Percentiles rank a stretch among this genome's conserved stretches.
Conservation (phyloP, 2,113 vertebrate species). For the Anolis carolinensis region DNA sequence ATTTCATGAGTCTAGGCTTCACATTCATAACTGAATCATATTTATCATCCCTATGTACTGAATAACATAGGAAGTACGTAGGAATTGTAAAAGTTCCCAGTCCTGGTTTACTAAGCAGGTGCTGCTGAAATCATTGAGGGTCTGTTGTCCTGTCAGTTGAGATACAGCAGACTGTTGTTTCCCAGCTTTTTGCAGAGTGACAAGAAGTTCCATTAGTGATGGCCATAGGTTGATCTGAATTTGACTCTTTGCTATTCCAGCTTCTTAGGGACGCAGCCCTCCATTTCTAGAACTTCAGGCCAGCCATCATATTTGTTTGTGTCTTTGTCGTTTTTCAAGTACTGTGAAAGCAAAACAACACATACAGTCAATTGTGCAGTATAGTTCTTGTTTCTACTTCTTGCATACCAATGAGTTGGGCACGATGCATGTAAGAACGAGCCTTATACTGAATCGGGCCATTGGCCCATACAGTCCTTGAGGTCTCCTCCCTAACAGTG, state of each 20-base stretch:
- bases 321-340: conserved; percentile 70
- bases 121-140: too few species aligned
- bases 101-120: too few species aligned
- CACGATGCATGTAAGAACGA: not conserved
- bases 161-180: too few species aligned
- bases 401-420: not conserved
- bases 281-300: conserved; percentile 82
- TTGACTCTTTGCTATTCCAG: conserved; percentile 38
- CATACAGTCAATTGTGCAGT: not conserved
- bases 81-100: too few species aligned
- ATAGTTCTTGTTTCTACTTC: not conserved
- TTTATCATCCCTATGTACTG: too few species aligned
- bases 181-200: not conserved
- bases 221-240: not conserved
- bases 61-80: too few species aligned
- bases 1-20: too few species aligned
- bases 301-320: conserved; percentile 84
- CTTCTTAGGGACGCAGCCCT: conserved; percentile 82
- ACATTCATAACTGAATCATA: too few species aligned
- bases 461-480: not conserved
- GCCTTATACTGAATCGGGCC: not conserved
- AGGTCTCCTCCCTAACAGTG: too few species aligned
- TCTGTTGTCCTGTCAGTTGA: too few species aligned
- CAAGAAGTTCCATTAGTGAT: not conserved
- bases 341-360: conserved; percentile 62